Base-by-base conservation (phyloP, 2,113 vertebrate species). In the Melanerpes aurifrons region DNA sequence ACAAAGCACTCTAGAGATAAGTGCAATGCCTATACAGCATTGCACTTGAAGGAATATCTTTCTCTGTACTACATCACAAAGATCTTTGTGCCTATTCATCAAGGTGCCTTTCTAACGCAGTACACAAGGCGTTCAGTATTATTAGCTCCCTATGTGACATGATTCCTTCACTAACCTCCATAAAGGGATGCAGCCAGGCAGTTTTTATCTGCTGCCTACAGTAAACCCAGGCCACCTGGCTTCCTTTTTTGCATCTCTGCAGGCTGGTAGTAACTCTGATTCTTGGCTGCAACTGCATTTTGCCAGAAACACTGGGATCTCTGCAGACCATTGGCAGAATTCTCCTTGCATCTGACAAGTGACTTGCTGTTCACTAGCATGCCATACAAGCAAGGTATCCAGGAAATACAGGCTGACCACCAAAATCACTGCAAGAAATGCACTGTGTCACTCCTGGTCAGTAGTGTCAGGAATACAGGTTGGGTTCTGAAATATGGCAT, bases 101-200 rank as follows among this genome's bases (percentile, higher is more conserved):
- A 2, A 61, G 48, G 32, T 22, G 15, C 18, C 62, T 71, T n/a
- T 19, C 40, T 12, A 11, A 67, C 11, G 35, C 48, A 82, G 10
- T 5, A 29, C 0, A 2, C 24, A 57, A 37, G 0, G 0, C 9
- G 15, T 29, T 63, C 1, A 1, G 31, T 37, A 35, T 57, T 70
- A 13, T 76, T 21, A 80, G 45, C 24, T 80, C 32, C 21, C 32
- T 53, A 6, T 19, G 25, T 57, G 56, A 18, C 13, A 3, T 31
- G 37, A 16, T 24, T 79, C 28, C 37, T 47, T 69, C 68, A 19
- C 63, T 16, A 57, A 45, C 43, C 54, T 57, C 58, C 37, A 16
- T 18, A 28, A 53, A 53, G 24, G 2, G 3, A 1, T 25, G 62
- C 71, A 79, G 29, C 8, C 69, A 26, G 24, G 18, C 63, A 53